Percentiles rank a stretch among this genome's conserved stretches.
Conservation (phyloP, 2,797 vertebrate genomes). For the Mus spretus region DNA sequence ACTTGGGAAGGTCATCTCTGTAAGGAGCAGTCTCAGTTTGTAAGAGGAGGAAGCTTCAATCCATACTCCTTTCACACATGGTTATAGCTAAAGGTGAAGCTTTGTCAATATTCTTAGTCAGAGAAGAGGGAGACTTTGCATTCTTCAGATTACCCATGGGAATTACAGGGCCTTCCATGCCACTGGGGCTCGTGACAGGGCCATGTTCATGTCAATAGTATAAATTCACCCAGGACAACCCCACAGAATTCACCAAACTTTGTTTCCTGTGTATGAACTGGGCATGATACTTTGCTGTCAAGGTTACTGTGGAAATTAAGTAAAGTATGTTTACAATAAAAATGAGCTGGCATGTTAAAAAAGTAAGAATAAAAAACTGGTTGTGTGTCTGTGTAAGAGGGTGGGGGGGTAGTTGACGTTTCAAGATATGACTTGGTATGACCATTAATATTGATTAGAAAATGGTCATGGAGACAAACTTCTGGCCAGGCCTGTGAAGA, state of each 20-base stretch:
- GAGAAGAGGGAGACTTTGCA: neutral
- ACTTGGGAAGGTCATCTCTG: neutral
- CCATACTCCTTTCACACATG: neutral
- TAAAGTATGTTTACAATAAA: neutral
- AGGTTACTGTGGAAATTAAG: neutral
- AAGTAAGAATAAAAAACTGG: too few relatives aligned
- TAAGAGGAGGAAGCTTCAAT: neutral
- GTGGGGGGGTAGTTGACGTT: too few relatives aligned
- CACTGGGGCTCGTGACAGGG: neutral
- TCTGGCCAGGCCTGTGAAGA: neutral
- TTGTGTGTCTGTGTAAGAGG: too few relatives aligned
- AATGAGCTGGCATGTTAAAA: neutral
- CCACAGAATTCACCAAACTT: neutral
- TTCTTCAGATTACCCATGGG: neutral
- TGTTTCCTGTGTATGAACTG: neutral
- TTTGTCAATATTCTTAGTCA: neutral
- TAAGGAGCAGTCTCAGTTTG: neutral
- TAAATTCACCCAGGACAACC: neutral
- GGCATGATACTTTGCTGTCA: neutral
- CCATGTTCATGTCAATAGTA: neutral
- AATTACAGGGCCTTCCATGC: neutral
- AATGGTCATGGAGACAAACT: neutral
- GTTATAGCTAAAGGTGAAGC: neutral
- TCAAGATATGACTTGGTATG: neutral
- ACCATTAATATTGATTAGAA: neutral